phyloP scores from a whole-genome alignment of 2,113 vertebrate genomes.

The Agapornis roseicollis region DNA sequence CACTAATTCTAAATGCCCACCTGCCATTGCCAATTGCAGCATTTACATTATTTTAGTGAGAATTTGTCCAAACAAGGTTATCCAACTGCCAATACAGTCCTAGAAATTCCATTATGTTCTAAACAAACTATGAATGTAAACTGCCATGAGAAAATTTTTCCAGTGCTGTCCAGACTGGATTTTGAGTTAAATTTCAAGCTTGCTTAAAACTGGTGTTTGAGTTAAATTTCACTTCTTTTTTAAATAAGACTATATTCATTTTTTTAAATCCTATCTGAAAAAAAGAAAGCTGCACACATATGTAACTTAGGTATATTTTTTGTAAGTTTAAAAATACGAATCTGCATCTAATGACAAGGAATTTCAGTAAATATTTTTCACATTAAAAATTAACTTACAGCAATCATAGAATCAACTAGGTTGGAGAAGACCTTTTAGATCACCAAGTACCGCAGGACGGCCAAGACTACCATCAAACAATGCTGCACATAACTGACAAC shows the following conservation, averaged over 20 bases:
- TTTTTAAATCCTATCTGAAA: background rate
- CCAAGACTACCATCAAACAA: background rate
- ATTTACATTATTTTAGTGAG: background rate
- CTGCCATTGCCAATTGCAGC: background rate
- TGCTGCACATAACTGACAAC: background rate
- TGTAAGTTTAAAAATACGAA: background rate
- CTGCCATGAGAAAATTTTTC: fast-evolving
- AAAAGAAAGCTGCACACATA: background rate
- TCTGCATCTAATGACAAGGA: background rate
- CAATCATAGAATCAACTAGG: background rate
- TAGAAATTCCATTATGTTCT: background rate
- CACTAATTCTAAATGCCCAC: background rate
- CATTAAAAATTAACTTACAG: background rate
- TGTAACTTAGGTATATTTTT: background rate
- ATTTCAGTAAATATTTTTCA: background rate
- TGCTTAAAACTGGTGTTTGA: background rate
- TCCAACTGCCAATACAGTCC: background rate
- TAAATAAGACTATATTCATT: background rate
- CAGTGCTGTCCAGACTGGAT: background rate
- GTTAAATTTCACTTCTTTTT: background rate
- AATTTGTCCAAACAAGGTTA: background rate
- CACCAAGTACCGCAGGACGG: background rate
- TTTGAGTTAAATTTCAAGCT: background rate
- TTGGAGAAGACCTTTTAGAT: background rate
- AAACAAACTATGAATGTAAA: background rate